Base-by-base conservation (phyloP, 2,888 invertebrate genomes). In the Hydriomena furcata region DNA sequence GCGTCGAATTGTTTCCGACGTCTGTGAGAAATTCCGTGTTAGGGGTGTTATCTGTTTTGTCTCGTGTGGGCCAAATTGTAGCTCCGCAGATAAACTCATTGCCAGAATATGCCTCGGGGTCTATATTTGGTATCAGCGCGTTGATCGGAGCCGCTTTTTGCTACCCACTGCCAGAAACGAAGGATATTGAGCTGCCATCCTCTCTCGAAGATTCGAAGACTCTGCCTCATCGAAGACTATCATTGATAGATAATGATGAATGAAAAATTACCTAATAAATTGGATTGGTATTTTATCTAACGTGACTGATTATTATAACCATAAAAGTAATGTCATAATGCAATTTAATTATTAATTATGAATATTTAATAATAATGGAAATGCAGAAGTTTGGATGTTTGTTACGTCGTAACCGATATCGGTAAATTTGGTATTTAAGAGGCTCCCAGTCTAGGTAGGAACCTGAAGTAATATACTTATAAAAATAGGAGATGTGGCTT, bases 1-100 rank as follows among this genome's bases (percentile, higher is more conserved):
- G 95, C 0, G 95, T 96, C 0, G 97, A 97, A 80, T 77, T 96
- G 10, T 97, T 96, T 73, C 97, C 97, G 0, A 97, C 97, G 0
- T 93, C 95, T 1, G 92, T 97, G 0, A 91, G 97, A 20, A 97
- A 96, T 71, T 93, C 95, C 37, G 96, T 95, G 0, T 92, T 97
- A 57, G 97, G 97, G 0, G 88, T 94, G 7, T 93, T 96, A 34
- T 96, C 96, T 0, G 94, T 96, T 84, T 91, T 94, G 58, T 95
- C 96, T 0, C 92, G 97, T 65, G 68, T 96, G 13, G 97, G 97
- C 0, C 96, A 96, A 1, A 95, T 96, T 78, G 60, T 92, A 1
- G 95, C 96, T 0, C 97, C 97, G 0, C 94, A 93, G 59, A 91
- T 97, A 6, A 94, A 94, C 28, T 84, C 92, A 6, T 71, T 95